These are phyloP conservation scores for Macrosteles quadrilineatus DNA, from an alignment of 1,140 invertebrate genomes.

Conservation along the genomic window DNA sequence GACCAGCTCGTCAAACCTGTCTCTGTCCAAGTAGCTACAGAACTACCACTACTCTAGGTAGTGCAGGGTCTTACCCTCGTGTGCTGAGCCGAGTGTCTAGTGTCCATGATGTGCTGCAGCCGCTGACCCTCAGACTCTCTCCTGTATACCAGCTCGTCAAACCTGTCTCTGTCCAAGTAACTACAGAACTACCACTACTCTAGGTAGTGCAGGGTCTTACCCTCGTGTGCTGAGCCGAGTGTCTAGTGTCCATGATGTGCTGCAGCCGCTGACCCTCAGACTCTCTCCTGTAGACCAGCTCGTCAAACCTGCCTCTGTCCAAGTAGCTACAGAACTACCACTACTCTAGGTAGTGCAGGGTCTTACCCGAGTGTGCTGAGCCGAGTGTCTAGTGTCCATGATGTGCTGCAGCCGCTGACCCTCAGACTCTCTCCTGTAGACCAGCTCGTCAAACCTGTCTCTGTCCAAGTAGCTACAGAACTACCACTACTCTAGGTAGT, in stretches of 20 bases:
- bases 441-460: conserved; percentile 82
- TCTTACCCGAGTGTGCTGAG: too few relatives aligned
- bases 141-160: conserved; percentile 88
- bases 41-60: conserved; percentile 81
- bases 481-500: conserved; percentile 83
- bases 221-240: too few relatives aligned
- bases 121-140: conserved; percentile 52
- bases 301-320: conserved; percentile 83
- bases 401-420: conserved; percentile 32
- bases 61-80: too few relatives aligned
- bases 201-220: too few relatives aligned
- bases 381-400: too few relatives aligned
- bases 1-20: conserved; percentile 85
- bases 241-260: conserved; percentile 25
- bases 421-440: conserved; percentile 69
- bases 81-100: too few relatives aligned
- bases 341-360: too few relatives aligned
- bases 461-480: conserved; percentile 82
- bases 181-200: background rate
- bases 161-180: conserved; percentile 77
- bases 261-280: conserved; percentile 25
- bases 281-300: conserved; percentile 81
- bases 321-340: too few relatives aligned
- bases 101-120: conserved; percentile 25
- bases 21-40: conserved; percentile 81